phyloP scores from a whole-genome alignment of 2,797 vertebrate genomes.

The Nannoperca obscura region DNA sequence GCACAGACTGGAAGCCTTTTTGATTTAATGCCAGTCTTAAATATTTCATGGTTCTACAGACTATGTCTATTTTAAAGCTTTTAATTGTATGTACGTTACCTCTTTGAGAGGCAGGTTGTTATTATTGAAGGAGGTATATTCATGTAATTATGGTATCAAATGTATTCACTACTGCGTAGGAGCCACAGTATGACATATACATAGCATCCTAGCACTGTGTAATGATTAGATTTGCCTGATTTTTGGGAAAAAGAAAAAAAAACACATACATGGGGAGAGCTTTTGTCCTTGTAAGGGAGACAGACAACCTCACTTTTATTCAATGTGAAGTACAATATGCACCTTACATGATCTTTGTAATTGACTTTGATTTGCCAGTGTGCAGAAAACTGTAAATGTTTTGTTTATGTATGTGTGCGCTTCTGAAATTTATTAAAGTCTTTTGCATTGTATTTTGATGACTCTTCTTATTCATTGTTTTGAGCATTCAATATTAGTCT shows the following conservation, averaged over 20 bases:
- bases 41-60: conserved; percentile 55
- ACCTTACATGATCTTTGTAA: conserved; percentile 90
- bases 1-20: conserved; percentile 50
- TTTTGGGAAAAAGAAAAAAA: conserved; percentile 73
- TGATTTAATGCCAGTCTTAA: conserved; percentile 54
- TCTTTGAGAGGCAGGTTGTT: conserved; percentile 77
- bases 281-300: conserved; percentile 80
- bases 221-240: conserved; percentile 85
- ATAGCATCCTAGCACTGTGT: conserved; percentile 87
- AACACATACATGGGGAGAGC: conserved; percentile 60
- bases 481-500: conserved; percentile 38
- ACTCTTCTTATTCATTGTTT: conserved; percentile 82
- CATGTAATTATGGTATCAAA: conserved; percentile 86
- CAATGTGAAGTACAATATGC: conserved; percentile 89
- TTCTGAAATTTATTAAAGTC: conserved; percentile 91
- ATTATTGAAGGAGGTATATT: conserved; percentile 81
- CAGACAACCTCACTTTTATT: conserved; percentile 85
- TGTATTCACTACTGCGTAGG: conserved; percentile 85
- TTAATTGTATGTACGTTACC: conserved; percentile 78
- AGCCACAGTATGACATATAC: conserved; percentile 83
- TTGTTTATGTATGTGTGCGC: conserved; percentile 91
- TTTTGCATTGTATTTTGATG: conserved; percentile 89
- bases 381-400: conserved; percentile 89
- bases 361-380: conserved; percentile 88
- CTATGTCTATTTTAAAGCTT: conserved; percentile 81